A percentile compares a stretch with the other conserved stretches of the same genome.
Evolutionary conservation across 2,113 vertebrate genomes (phyloP).

Genomic region (Hippocampus zosterae): DNA sequence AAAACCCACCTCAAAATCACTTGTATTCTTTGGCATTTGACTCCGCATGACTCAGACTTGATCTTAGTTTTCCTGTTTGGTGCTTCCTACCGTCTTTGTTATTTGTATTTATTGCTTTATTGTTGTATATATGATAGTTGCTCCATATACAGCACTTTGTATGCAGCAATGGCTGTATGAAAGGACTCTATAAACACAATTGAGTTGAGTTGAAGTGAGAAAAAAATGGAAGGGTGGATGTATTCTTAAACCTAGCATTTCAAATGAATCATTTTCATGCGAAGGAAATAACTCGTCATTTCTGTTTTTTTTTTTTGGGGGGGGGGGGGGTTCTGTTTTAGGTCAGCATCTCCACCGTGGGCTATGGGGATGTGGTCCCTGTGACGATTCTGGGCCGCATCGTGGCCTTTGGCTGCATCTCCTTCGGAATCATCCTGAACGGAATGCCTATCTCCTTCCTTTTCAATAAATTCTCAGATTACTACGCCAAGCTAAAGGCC

Average conservation of each 20-base stretch:
- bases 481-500: slow-evolving; percentile 78
- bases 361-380: slow-evolving; percentile 81
- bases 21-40: no score
- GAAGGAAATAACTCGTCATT: not conserved
- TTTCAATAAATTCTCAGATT: slow-evolving; percentile 66
- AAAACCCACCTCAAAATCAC: no score
- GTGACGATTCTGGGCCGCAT: slow-evolving; percentile 72
- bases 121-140: no score
- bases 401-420: slow-evolving; percentile 81
- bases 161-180: no score
- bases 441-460: slow-evolving; percentile 80
- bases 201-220: no score
- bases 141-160: no score
- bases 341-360: slow-evolving; percentile 86
- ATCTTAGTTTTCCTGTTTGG: no score
- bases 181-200: no score
- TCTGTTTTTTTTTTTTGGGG: slow-evolving; percentile 6
- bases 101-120: no score
- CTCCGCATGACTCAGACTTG: no score
- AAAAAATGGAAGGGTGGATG: not conserved
- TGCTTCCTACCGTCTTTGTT: no score
- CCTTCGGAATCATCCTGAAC: slow-evolving; percentile 84
- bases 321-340: slow-evolving; percentile 47
- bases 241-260: not conserved
- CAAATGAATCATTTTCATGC: not conserved